phyloP scores from a whole-genome alignment of 1,140 invertebrate genomes.

The Ceratina japonica region DNA sequence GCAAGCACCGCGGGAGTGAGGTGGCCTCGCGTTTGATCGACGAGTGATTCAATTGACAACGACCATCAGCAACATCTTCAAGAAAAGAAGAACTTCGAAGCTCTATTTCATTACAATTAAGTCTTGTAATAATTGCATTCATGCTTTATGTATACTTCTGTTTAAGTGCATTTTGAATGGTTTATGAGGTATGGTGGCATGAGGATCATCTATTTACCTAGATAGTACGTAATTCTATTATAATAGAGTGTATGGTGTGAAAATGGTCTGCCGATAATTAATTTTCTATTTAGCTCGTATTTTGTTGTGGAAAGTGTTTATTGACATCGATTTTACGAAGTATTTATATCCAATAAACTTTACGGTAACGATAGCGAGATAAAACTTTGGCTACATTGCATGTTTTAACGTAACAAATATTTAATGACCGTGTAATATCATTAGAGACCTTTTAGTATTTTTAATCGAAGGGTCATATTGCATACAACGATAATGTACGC shows the following conservation, averaged over 20 bases:
- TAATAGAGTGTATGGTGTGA: too few species aligned
- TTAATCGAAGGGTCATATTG: conserved; percentile 12
- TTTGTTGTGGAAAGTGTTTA: background rate
- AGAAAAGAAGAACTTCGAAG: background rate
- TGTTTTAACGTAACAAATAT: conserved; percentile 20
- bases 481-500: background rate
- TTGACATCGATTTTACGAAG: background rate
- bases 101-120: background rate
- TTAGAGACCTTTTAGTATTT: conserved; percentile 9
- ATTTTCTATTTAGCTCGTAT: too few species aligned
- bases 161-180: background rate
- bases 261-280: too few species aligned
- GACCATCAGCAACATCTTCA: background rate
- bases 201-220: too few species aligned
- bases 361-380: conserved; percentile 1
- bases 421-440: conserved; percentile 17
- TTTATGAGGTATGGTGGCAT: too few species aligned
- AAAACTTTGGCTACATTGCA: conserved; percentile 16
- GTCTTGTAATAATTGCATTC: background rate
- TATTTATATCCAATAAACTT: background rate
- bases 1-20: conserved; percentile 95
- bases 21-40: conserved; percentile 80
- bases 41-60: conserved; percentile 43
- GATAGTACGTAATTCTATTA: too few species aligned
- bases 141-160: background rate